Percentiles rank a stretch among this genome's conserved stretches.
Conservation (phyloP, 2,888 invertebrate species). For the Patella pellucida region DNA sequence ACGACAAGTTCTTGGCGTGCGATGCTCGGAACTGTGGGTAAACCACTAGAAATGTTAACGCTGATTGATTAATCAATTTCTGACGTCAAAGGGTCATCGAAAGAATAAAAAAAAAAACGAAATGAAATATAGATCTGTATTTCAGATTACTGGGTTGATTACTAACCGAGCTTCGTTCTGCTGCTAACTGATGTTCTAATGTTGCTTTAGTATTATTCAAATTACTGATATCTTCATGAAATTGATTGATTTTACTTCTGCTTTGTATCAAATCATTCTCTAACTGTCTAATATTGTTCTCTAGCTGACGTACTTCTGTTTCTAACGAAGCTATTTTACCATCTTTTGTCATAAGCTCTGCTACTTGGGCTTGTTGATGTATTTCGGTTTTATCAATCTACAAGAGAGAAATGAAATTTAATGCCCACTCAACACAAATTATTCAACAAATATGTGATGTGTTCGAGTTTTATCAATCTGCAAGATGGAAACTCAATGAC, state of each 20-base stretch:
- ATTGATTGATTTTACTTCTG: not conserved
- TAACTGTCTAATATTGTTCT: slow-evolving; percentile 18
- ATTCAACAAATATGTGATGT: not conserved
- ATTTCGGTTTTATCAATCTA: slow-evolving; percentile 53
- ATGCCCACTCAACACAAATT: not conserved
- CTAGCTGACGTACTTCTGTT: slow-evolving; percentile 41
- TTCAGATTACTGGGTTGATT: no score
- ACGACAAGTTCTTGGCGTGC: no score
- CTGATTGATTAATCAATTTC: no score
- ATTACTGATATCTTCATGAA: not conserved
- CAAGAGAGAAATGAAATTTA: slow-evolving; percentile 6
- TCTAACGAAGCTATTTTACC: slow-evolving; percentile 46
- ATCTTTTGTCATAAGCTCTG: slow-evolving; percentile 48
- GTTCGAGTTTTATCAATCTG: slow-evolving; percentile 53
- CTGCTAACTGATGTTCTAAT: slow-evolving; percentile 50
- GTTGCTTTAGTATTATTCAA: slow-evolving; percentile 45
- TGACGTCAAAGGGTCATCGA: no score
- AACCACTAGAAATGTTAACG: no score
- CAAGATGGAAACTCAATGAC: not conserved
- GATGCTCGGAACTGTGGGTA: no score
- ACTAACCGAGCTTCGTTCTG: slow-evolving; percentile 49
- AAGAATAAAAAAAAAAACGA: no score
- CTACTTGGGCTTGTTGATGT: slow-evolving; percentile 37
- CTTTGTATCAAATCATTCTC: not conserved
- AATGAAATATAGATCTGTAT: no score